Evolutionary conservation across 2,797 vertebrate genomes (phyloP).

Genomic region (Melanotaenia parkinsoni): DNA sequence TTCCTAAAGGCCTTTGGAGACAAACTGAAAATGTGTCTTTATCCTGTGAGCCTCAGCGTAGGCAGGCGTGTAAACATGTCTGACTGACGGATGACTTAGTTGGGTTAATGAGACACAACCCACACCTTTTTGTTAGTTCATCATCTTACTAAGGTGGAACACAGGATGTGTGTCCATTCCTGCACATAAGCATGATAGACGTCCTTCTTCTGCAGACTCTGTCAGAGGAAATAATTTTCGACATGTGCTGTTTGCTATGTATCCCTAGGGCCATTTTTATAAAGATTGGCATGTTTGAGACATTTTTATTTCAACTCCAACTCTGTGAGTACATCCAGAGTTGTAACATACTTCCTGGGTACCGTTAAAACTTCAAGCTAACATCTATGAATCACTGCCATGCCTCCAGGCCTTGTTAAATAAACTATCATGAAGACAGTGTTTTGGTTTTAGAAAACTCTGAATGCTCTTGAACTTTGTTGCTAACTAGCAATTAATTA

Average conservation of each 20-base stretch:
- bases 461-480: not conserved
- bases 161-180: not conserved
- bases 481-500: not conserved
- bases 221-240: not conserved
- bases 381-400: not conserved
- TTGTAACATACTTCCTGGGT: not conserved
- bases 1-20: not conserved
- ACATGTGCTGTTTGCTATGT: not conserved
- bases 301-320: not conserved
- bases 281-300: not conserved
- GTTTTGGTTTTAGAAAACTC: not conserved
- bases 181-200: not conserved
- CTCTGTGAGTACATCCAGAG: conserved; percentile 4
- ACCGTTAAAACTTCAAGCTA: not conserved
- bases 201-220: not conserved
- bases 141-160: not conserved
- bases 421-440: not conserved
- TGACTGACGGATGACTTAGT: conserved; percentile 3
- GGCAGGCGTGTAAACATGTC: not conserved
- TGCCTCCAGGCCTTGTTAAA: not conserved
- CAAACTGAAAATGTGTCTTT: not conserved
- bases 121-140: not conserved
- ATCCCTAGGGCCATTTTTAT: not conserved
- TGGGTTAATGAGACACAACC: not conserved
- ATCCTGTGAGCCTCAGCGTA: not conserved